Base-by-base conservation (phyloP, 2,888 invertebrate species). In the Phengaris alcon region DNA sequence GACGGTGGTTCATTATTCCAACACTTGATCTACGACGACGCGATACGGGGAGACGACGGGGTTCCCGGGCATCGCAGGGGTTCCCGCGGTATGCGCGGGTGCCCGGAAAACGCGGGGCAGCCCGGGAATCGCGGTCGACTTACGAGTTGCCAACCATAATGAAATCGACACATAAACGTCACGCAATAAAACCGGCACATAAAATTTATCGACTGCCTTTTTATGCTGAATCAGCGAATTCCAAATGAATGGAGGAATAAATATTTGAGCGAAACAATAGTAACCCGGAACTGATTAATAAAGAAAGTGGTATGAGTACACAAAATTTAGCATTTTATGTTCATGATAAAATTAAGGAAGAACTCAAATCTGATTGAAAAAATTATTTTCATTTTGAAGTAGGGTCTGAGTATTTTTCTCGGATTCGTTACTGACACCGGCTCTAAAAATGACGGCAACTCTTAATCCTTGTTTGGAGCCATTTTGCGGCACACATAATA, bases 1-100 rank as follows among this genome's bases (percentile, higher is more conserved):
- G 87, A 88, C 88, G 85, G 82, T 83, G 86, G 84, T 90, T 91
- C 90, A 91, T 93, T 91, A 92, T 91, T 86, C 89, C 84, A 81
- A 86, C 86, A 85, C 87, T 88, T 93, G 93, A 93, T 93, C 93
- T 93, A 92, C 89, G 90, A 86, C 89, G 90, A 90, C 88, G 87
- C 86, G 88, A 88, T 89, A 90, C 86, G 85, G 84, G 81, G 79
- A 83, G 81, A 83, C 84, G 82, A 59, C 9, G 59, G 7, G 13
- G 35, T 44, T 35, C 35, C 35, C 35, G 64, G 35, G 22, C 44
- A 12, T 35, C 12, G 35, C 55, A 5, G 35, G 22, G 22, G 59
- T 59, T 22, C 12, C 59, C 15, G 15, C 13, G 57, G 15, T 15
- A 15, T 15, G 7, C n/a, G 15, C 15, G 15, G 64, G 35, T 64